Evolutionary conservation across 2,888 invertebrate genomes (phyloP).

Genomic region (Andricus quercusramuli): DNA sequence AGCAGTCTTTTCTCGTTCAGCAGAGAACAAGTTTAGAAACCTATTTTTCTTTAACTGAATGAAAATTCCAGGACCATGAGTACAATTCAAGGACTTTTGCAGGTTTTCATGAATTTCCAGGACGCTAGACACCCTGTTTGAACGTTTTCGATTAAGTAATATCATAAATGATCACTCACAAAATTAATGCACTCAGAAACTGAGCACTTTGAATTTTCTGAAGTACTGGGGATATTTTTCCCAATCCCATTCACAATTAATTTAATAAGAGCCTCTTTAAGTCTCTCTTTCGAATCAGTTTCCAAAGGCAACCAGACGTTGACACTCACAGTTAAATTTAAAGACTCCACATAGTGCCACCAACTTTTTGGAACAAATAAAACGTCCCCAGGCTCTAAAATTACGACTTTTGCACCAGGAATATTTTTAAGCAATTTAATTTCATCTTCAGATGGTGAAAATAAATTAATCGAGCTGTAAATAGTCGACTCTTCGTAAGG

Average conservation of each 20-base stretch:
- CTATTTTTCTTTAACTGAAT: no score
- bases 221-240: constrained; percentile 55
- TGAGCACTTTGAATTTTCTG: constrained; percentile 56
- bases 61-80: no score
- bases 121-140: no score
- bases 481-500: constrained; percentile 98
- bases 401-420: constrained; percentile 81
- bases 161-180: constrained; percentile 59
- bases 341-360: constrained; percentile 97
- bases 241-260: constrained; percentile 68
- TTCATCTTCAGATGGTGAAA: constrained; percentile 81
- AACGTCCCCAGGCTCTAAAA: constrained; percentile 91
- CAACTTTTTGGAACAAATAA: constrained; percentile 94
- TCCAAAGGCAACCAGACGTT: constrained; percentile 90
- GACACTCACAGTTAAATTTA: constrained; percentile 81
- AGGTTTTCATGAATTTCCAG: no score
- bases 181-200: constrained; percentile 61
- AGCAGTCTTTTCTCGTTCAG: no score
- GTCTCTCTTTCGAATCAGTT: constrained; percentile 70
- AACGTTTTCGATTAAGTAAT: no score
- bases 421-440: constrained; percentile 77
- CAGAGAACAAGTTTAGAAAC: no score
- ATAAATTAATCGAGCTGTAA: constrained; percentile 91
- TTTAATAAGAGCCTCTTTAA: constrained; percentile 74
- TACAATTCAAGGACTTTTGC: no score